phyloP scores from a whole-genome alignment of 23 tunicate species.

The Diplosoma virens region DNA sequence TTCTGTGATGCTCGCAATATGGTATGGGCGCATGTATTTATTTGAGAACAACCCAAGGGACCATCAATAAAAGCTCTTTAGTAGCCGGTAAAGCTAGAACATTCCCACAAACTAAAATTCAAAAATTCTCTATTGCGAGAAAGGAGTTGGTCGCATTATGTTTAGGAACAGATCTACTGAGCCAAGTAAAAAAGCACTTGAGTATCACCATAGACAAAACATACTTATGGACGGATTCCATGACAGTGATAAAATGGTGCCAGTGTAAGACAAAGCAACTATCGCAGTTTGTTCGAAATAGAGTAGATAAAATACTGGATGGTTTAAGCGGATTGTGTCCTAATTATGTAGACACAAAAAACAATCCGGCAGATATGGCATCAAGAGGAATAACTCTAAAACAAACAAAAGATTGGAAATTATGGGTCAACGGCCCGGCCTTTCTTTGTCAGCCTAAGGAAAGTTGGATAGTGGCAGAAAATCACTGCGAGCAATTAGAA shows the following conservation, averaged over 20 bases:
- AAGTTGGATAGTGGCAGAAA: not conserved
- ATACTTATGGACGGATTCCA: not conserved
- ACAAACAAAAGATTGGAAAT: not conserved
- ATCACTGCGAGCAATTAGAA: not conserved
- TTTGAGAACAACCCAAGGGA: not conserved
- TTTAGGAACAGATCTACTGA: slow-evolving; percentile 5
- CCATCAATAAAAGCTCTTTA: not conserved
- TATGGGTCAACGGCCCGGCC: not conserved
- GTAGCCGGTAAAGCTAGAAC: not conserved
- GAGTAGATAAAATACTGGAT: not conserved
- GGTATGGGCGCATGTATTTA: slow-evolving; percentile 11
- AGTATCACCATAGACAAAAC: not conserved
- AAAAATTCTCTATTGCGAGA: not conserved
- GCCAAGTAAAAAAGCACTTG: not conserved
- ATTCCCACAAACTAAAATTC: not conserved
- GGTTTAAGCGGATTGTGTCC: not conserved
- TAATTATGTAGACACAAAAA: not conserved
- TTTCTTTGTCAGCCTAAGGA: not conserved
- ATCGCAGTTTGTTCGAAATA: slow-evolving; percentile 9
- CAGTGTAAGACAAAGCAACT: not conserved
- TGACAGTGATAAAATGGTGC: slow-evolving; percentile 18
- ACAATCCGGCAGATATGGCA: slow-evolving; percentile 2
- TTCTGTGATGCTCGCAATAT: slow-evolving; percentile 5
- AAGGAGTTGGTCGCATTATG: not conserved
- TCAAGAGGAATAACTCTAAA: not conserved